phyloP scores from a whole-genome alignment of 2,113 vertebrate genomes.

The Scopus umbretta region DNA sequence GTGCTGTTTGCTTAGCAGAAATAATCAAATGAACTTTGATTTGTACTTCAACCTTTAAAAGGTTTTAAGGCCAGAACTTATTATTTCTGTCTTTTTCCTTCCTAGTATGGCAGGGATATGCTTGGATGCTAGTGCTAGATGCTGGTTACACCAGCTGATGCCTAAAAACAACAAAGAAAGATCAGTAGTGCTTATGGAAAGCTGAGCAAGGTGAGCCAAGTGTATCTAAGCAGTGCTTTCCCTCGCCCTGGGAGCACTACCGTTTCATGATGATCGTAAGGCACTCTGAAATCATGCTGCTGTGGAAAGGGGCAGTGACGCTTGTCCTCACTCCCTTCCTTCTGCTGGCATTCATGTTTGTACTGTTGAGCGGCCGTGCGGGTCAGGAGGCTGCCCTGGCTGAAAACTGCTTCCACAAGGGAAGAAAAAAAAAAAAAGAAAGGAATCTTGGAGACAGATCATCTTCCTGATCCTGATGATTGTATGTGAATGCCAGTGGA shows the following conservation, averaged over 20 bases:
- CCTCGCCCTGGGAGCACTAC: background rate
- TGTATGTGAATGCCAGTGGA: background rate
- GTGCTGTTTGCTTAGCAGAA: background rate
- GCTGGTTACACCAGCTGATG: background rate
- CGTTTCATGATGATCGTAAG: fast-evolving
- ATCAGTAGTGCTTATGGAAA: background rate
- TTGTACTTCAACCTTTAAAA: background rate
- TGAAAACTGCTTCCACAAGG: background rate
- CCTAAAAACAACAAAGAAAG: background rate
- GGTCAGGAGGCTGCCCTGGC: background rate
- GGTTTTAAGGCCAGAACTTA: background rate
- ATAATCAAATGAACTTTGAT: background rate
- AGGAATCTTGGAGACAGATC: background rate
- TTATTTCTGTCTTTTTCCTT: background rate
- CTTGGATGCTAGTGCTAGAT: background rate
- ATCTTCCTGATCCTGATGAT: background rate
- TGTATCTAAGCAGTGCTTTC: too few species aligned
- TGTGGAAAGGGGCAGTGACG: background rate
- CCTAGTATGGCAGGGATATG: background rate
- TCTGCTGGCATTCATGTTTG: background rate
- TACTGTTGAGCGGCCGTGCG: background rate
- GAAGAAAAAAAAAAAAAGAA: fast-evolving
- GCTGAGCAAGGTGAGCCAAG: background rate
- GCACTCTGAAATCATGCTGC: background rate
- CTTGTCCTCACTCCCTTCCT: background rate